phyloP scores from a whole-genome alignment of 2,797 vertebrate species.

The Gymnothorax javanicus region DNA sequence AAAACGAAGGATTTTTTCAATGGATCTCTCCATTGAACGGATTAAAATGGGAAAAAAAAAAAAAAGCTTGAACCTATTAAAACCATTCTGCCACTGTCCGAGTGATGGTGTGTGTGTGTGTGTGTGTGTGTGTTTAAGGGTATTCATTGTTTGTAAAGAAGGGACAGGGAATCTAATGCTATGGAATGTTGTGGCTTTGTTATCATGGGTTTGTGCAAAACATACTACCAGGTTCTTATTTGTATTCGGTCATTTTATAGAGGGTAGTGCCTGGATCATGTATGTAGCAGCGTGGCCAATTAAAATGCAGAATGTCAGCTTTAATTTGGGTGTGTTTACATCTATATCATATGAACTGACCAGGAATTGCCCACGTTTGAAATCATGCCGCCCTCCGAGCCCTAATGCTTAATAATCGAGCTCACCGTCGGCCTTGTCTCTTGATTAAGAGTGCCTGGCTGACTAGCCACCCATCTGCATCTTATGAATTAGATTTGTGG shows the following conservation, averaged over 20 bases:
- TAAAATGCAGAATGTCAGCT: no score
- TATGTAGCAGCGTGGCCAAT: background rate
- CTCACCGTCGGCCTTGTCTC: background rate
- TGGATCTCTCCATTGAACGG: no score
- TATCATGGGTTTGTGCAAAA: background rate
- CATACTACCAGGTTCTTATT: background rate
- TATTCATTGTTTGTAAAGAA: background rate
- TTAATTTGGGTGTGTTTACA: no score
- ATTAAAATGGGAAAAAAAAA: no score
- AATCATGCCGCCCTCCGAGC: no score
- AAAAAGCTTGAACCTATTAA: no score
- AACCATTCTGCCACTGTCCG: background rate
- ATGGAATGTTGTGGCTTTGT: background rate
- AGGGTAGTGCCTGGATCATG: background rate
- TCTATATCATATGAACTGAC: no score
- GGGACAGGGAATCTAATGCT: background rate
- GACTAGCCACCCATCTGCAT: background rate
- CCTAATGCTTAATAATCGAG: no score
- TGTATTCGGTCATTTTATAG: background rate
- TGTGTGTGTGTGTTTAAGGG: no score
- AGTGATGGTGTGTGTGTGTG: background rate
- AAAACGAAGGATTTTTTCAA: no score
- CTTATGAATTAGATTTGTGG: no score
- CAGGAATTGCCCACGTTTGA: no score
- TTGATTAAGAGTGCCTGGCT: background rate